Conservation (phyloP, 2,888 invertebrate species). For the Hirtodrosophila cameraria region DNA sequence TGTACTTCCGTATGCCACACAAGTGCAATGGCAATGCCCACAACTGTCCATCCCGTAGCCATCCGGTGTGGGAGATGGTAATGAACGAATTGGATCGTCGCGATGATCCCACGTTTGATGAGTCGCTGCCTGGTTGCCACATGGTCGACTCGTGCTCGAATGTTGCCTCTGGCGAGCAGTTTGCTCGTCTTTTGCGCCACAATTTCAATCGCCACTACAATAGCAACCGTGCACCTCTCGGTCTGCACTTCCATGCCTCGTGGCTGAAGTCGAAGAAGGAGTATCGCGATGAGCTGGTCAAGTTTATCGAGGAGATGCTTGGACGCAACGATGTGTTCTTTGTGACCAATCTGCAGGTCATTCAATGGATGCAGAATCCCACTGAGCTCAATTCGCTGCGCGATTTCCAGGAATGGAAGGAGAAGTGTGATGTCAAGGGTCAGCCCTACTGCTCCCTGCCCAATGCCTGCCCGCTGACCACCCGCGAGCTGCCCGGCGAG, state of each 20-base stretch:
- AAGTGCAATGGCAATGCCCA: slow-evolving; percentile 97
- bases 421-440: slow-evolving; percentile 96
- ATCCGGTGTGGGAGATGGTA: slow-evolving; percentile 98
- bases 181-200: slow-evolving; percentile 94
- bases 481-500: slow-evolving; percentile 95
- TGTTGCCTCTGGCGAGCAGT: slow-evolving; percentile 95
- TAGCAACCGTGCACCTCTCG: slow-evolving; percentile 96
- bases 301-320: slow-evolving; percentile 97
- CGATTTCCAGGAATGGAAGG: slow-evolving; percentile 98
- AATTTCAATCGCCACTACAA: slow-evolving; percentile 97
- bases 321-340: slow-evolving; percentile 96
- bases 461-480: slow-evolving; percentile 94
- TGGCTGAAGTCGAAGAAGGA: slow-evolving; percentile 97
- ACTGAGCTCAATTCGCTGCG: slow-evolving; percentile 93
- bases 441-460: slow-evolving; percentile 96
- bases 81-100: slow-evolving; percentile 97
- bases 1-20: slow-evolving; percentile 98
- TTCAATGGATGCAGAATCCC: slow-evolving; percentile 98
- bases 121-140: slow-evolving; percentile 96
- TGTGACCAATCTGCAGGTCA: slow-evolving; percentile 94
- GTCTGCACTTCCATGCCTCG: slow-evolving; percentile 96
- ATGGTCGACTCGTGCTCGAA: slow-evolving; percentile 98
- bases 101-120: slow-evolving; percentile 96
- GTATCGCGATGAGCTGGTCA: slow-evolving; percentile 94
- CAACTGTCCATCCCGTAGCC: slow-evolving; percentile 95